A percentile compares a stretch with the other conserved stretches of the same genome.
Evolutionary conservation across 2,113 vertebrate species (phyloP).

Genomic region (Pedionomus torquatus): DNA sequence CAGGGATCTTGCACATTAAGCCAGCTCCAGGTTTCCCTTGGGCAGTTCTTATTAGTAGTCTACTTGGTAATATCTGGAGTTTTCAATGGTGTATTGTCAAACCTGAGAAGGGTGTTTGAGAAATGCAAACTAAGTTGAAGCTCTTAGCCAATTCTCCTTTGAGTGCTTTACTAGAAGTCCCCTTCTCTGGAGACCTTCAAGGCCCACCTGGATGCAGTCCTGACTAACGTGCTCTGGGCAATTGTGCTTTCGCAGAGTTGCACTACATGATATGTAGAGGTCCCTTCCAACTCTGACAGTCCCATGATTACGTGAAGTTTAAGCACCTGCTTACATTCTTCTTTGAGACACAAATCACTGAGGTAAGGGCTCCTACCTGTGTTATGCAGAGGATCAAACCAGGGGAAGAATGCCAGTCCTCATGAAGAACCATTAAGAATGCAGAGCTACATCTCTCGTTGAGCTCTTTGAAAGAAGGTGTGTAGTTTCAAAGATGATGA

Average conservation of each 20-base stretch:
- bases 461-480: background rate
- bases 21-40: background rate
- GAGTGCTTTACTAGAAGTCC: background rate
- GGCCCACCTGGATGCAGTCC: no score
- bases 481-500: background rate
- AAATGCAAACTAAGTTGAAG: background rate
- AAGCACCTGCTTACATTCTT: background rate
- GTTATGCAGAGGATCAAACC: background rate
- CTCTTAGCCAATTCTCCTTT: background rate
- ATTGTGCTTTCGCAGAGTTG: no score
- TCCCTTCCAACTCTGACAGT: no score
- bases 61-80: background rate
- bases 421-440: background rate
- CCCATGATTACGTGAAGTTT: no score
- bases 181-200: no score
- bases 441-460: background rate
- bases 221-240: no score
- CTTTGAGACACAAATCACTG: background rate
- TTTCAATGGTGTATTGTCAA: background rate
- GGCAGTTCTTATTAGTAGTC: background rate
- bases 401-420: background rate
- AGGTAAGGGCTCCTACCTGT: background rate
- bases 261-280: no score
- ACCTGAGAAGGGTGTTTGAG: background rate
- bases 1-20: background rate